A percentile compares a stretch with the other conserved stretches of the same genome.
Conservation (phyloP, 2,797 vertebrate species). For the Bovichtus diacanthus region DNA sequence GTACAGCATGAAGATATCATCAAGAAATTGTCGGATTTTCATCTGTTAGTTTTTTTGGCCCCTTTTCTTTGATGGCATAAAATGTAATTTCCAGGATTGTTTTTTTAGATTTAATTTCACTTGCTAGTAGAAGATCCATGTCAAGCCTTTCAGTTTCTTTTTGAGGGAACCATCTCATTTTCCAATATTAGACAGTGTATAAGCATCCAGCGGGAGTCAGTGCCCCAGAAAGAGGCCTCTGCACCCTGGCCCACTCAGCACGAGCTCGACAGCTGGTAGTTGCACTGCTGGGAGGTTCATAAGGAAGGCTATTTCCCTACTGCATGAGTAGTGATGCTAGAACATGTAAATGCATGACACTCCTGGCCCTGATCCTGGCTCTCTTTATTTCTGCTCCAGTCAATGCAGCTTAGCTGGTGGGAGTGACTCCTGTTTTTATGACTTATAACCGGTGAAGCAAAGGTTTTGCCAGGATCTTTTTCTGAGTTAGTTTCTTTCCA, state of each 20-base stretch:
- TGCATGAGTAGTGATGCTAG: conserved; percentile 1
- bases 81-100: neutral
- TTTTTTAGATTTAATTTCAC: neutral
- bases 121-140: neutral
- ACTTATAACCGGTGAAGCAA: no score
- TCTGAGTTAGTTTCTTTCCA: no score
- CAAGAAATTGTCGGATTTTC: neutral
- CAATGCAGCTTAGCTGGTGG: neutral
- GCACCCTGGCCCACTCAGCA: conserved; percentile 50
- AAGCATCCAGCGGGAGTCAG: conserved; percentile 3
- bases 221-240: conserved; percentile 34
- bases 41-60: neutral
- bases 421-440: neutral
- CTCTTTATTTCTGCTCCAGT: neutral
- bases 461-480: no score
- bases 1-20: neutral
- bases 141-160: neutral
- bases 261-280: conserved; percentile 37
- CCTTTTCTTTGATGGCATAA: neutral
- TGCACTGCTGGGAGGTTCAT: conserved; percentile 26
- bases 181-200: neutral
- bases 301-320: conserved; percentile 16
- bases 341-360: conserved; percentile 6
- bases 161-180: neutral
- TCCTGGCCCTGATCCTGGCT: neutral